Conservation (phyloP, 2,888 invertebrate species). For the Boloria euphrosyne region DNA sequence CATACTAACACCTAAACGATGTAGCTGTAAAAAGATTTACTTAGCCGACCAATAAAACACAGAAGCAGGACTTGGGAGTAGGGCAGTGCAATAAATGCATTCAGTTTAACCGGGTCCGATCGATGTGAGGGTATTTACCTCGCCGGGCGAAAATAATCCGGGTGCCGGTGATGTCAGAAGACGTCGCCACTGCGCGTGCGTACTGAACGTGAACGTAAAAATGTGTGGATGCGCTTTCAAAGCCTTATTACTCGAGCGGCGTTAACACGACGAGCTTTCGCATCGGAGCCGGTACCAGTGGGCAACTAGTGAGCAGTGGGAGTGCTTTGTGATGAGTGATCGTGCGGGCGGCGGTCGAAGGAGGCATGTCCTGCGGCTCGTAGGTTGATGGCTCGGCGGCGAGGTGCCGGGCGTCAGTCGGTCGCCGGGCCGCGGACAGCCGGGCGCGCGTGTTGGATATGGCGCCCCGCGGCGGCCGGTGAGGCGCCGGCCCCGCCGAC, state of each 20-base stretch:
- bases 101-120: constrained; percentile 79
- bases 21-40: constrained; percentile 2
- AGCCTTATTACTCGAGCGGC: constrained; percentile 48
- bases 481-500: constrained; percentile 82
- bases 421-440: constrained; percentile 76
- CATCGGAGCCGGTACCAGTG: constrained; percentile 41
- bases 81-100: constrained; percentile 82
- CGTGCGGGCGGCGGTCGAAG: constrained; percentile 46
- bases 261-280: constrained; percentile 47
- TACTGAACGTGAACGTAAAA: constrained; percentile 48
- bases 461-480: constrained; percentile 81
- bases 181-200: constrained; percentile 49
- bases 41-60: constrained; percentile 48
- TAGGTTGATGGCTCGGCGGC: constrained; percentile 51
- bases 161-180: constrained; percentile 79
- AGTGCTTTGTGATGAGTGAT: constrained; percentile 43
- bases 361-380: constrained; percentile 48
- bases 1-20: neutral
- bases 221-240: constrained; percentile 52
- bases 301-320: constrained; percentile 34
- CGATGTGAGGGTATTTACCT: constrained; percentile 83
- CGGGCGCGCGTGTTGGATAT: constrained; percentile 71
- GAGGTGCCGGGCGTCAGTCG: constrained; percentile 62
- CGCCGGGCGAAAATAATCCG: constrained; percentile 81
- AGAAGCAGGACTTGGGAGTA: constrained; percentile 54